phyloP scores from a whole-genome alignment of 2,113 vertebrate genomes.

The Hyperoodon ampullatus region DNA sequence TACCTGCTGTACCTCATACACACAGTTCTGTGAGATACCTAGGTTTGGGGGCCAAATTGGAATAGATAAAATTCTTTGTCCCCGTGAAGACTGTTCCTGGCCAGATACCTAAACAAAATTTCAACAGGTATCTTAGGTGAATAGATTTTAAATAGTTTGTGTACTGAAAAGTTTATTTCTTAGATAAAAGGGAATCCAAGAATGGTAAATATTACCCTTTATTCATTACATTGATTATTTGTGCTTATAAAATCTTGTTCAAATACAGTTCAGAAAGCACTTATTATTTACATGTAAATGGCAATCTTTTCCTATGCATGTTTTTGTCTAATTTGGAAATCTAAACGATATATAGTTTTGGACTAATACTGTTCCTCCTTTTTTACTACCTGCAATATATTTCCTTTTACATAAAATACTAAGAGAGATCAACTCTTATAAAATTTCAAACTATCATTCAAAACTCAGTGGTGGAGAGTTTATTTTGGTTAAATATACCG shows the following conservation, averaged over 20 bases:
- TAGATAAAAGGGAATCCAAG: conserved; percentile 51
- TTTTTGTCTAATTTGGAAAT: background rate
- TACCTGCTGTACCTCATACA: conserved; percentile 87
- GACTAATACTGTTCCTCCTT: background rate
- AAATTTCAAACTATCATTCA: conserved; percentile 2
- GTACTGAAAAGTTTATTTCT: conserved; percentile 59
- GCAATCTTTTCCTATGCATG: background rate
- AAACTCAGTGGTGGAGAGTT: conserved; percentile 1
- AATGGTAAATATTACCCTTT: conserved; percentile 33
- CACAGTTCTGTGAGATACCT: conserved; percentile 93
- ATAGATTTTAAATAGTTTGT: conserved; percentile 55
- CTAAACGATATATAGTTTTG: background rate
- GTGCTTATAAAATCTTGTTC: conserved; percentile 18
- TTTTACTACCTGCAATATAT: background rate
- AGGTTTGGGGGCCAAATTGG: conserved; percentile 95
- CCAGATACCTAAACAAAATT: conserved; percentile 93
- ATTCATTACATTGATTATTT: conserved; percentile 27
- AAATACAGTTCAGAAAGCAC: background rate
- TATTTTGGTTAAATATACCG: conserved; percentile 34
- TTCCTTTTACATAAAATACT: conserved; percentile 7
- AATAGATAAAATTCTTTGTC: conserved; percentile 90
- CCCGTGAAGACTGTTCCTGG: conserved; percentile 90
- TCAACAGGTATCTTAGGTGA: conserved; percentile 75
- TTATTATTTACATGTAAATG: conserved; percentile 5
- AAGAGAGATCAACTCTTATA: background rate